Percentiles rank a stretch among this genome's conserved stretches.
Evolutionary conservation across 1,140 invertebrate genomes (phyloP).

Genomic region (Agrypnia vestita): DNA sequence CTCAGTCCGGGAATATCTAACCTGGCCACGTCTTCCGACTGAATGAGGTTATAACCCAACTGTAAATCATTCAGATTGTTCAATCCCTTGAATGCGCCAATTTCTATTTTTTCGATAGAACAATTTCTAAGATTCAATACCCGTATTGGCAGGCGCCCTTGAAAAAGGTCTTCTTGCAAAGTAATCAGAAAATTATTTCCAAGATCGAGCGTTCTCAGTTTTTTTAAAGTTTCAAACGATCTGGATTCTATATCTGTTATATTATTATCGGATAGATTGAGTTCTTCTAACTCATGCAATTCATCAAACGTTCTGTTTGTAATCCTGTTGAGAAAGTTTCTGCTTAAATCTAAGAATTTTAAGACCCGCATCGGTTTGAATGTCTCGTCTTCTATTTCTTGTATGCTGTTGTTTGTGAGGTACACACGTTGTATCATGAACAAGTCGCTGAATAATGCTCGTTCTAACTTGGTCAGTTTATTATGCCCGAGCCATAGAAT

Average conservation of each 20-base stretch:
- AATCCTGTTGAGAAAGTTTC: slow-evolving; percentile 80
- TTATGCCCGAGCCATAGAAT: slow-evolving; percentile 92
- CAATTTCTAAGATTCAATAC: slow-evolving; percentile 75
- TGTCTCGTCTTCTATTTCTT: slow-evolving; percentile 84
- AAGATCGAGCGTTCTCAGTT: slow-evolving; percentile 78
- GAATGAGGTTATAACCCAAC: slow-evolving; percentile 81
- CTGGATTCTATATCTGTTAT: slow-evolving; percentile 77
- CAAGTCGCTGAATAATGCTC: slow-evolving; percentile 83
- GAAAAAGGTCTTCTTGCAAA: slow-evolving; percentile 77
- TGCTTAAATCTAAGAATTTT: slow-evolving; percentile 85
- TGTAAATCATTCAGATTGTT: slow-evolving; percentile 77
- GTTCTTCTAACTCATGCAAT: slow-evolving; percentile 78
- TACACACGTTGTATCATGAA: slow-evolving; percentile 84
- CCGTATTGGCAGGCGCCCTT: slow-evolving; percentile 76
- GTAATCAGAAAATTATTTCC: slow-evolving; percentile 78
- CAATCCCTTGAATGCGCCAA: slow-evolving; percentile 74
- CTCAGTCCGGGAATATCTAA: slow-evolving; percentile 83
- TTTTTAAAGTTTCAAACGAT: slow-evolving; percentile 76
- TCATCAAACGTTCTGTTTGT: slow-evolving; percentile 78
- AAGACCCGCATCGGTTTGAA: slow-evolving; percentile 84
- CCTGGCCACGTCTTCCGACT: slow-evolving; percentile 76
- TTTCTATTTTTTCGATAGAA: slow-evolving; percentile 74
- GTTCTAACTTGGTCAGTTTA: slow-evolving; percentile 81
- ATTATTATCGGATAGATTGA: slow-evolving; percentile 78
- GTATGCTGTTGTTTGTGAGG: slow-evolving; percentile 87